Percentiles rank a stretch among this genome's conserved stretches.
phyloP scores from a whole-genome alignment of 2,113 vertebrate genomes.

The Gambusia holbrooki region DNA sequence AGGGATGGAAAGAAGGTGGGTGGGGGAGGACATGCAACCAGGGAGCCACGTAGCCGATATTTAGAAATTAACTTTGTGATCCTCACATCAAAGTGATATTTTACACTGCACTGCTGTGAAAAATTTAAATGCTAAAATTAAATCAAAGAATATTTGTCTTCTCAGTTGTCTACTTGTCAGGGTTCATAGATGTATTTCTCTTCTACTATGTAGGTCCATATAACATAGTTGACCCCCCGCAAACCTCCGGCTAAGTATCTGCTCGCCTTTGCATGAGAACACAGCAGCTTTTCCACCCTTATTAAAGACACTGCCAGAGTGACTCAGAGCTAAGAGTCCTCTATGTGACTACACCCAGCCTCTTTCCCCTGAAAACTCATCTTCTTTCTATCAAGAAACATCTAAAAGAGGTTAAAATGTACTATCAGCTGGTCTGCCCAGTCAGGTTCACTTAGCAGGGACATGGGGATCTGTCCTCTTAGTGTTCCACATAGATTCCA shows the following conservation, averaged over 20 bases:
- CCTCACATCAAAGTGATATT: conserved; percentile 16
- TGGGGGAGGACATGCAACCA: too few relatives aligned
- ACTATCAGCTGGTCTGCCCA: conserved; percentile 41
- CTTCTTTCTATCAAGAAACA: conserved; percentile 54
- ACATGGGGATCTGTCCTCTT: conserved; percentile 32
- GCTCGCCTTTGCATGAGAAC: conserved; percentile 67
- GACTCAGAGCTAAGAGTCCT: conserved; percentile 64
- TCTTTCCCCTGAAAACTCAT: conserved; percentile 37
- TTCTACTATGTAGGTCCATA: conserved; percentile 1
- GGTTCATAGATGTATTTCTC: conserved; percentile 25
- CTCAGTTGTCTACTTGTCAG: conserved; percentile 38
- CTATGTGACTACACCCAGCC: conserved; percentile 47
- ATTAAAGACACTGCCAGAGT: conserved; percentile 70
- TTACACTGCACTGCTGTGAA: conserved; percentile 19
- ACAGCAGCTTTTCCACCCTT: conserved; percentile 55
- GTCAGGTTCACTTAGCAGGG: conserved; percentile 64
- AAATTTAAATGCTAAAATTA: conserved; percentile 32
- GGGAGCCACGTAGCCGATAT: too few relatives aligned
- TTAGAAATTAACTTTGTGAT: too few relatives aligned
- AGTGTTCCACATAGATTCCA: conserved; percentile 25
- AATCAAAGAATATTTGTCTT: conserved; percentile 49
- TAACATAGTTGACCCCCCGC: conserved; percentile 58
- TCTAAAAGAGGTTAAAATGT: conserved; percentile 55
- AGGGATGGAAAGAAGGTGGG: too few relatives aligned
- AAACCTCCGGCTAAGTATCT: conserved; percentile 61